Evolutionary conservation across 2,888 invertebrate species (phyloP).

Genomic region (Clepsis dumicolana): DNA sequence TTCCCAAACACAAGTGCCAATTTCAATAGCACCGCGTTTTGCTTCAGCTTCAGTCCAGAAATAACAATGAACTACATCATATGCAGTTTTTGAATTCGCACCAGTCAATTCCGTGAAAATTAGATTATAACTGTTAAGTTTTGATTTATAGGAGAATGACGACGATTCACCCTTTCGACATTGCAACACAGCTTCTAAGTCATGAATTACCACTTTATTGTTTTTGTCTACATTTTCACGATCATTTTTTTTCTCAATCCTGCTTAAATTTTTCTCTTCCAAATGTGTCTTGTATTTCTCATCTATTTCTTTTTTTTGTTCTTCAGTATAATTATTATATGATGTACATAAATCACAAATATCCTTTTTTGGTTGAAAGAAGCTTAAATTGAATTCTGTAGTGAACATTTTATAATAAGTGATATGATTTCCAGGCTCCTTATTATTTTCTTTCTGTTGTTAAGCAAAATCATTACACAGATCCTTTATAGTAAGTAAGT

Average conservation of each 20-base stretch:
- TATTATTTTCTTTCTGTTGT: too few relatives aligned
- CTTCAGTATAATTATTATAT: not conserved
- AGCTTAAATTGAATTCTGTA: not conserved
- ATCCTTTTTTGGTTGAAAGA: not conserved
- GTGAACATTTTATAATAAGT: too few relatives aligned
- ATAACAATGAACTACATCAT: not conserved
- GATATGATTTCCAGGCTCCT: too few relatives aligned
- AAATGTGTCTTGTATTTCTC: not conserved
- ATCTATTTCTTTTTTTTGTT: not conserved
- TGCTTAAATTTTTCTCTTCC: not conserved
- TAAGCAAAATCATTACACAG: too few relatives aligned
- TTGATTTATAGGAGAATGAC: not conserved
- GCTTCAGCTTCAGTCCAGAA: not conserved
- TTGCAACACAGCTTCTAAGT: not conserved
- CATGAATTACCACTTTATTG: not conserved
- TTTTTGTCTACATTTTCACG: not conserved
- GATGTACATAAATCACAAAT: not conserved
- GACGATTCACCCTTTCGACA: not conserved
- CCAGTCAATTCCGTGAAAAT: not conserved
- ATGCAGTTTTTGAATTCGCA: not conserved
- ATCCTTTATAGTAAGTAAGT: too few relatives aligned
- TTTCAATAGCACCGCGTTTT: not conserved
- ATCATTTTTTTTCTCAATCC: not conserved
- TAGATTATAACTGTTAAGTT: not conserved
- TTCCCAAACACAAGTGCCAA: not conserved